Evolutionary conservation across 2,797 vertebrate species (phyloP), one percentile per base, ranked within the genome.

Genomic region (Ataeniobius toweri): DNA sequence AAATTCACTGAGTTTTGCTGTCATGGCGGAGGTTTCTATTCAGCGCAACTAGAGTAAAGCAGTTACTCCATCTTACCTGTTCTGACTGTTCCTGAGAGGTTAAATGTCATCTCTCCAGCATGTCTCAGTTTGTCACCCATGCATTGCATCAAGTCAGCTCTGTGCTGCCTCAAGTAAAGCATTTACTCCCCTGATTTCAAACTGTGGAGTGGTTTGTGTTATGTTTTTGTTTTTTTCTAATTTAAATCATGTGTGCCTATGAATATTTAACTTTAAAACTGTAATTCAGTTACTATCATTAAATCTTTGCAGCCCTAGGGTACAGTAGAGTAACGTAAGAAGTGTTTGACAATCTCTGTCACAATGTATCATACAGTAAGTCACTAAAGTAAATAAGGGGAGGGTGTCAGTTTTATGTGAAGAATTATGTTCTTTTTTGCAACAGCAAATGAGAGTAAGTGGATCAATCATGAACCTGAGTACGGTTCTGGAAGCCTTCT

Each of bases 391-490:
- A 67, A 41, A 67, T 67, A 67, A 44, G 44, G 63, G 63, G 39
- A 67, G 16, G 39, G 20, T 67, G 63, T 13, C 63, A 67, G 63
- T 39, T 67, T 41, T 24, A 24, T 44, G 24, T 67, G 31, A 67
- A 44, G 18, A 67, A 67, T 44, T 67, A 22, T 67, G 20, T 67
- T 67, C 63, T 24, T 44, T 67, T 67, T 67, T 22, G 36, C 63
- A 67, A 26, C 12, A 46, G 67, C 24, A 53, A 53, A 53, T 22
- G 3, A 53, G 16, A 18, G 75, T 79, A 69, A 72, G 71, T 39
- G 74, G 85, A 93, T 95, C 89, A 84, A 94, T 94, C 80, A 83
- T 68, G 71, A 86, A 81, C 16, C 74, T 86, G 84, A 88, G 85
- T 89, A 78, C 86, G 88, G 89, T 85, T 79, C 63, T 76, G 77